These are phyloP conservation scores for Istiophorus platypterus DNA, from an alignment of 2,113 vertebrate species.

Conservation along the genomic window DNA sequence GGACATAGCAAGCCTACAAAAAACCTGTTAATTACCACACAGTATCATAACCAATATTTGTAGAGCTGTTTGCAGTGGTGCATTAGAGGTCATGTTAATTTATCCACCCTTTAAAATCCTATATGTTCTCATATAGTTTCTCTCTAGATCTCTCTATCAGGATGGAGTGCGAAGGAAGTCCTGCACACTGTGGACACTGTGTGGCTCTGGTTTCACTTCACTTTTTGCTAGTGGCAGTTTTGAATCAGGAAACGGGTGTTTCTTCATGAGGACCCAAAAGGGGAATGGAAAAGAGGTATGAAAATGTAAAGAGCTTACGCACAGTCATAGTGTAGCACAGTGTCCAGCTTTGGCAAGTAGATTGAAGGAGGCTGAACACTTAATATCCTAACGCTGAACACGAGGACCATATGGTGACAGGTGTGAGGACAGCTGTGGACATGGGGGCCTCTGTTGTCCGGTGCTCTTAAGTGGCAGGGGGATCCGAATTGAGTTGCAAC, in stretches of 20 bases:
- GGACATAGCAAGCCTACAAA: background rate
- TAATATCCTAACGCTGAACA: background rate
- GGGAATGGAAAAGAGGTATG: conserved; percentile 37
- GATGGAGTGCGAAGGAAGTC: conserved; percentile 65
- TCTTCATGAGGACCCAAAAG: conserved; percentile 38
- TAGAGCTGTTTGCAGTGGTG: background rate
- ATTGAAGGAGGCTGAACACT: background rate
- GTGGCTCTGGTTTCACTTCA: conserved; percentile 75
- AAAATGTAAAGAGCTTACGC: background rate
- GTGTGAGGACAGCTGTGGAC: conserved; percentile 76
- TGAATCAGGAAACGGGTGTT: conserved; percentile 73
- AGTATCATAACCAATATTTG: background rate
- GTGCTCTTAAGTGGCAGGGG: conserved; percentile 50
- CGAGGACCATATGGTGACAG: conserved; percentile 66
- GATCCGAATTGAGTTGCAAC: conserved; percentile 68
- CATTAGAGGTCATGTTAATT: background rate
- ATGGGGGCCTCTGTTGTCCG: conserved; percentile 59
- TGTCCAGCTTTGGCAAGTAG: background rate
- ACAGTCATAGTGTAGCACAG: background rate
- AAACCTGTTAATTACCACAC: background rate
- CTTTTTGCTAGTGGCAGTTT: conserved; percentile 63
- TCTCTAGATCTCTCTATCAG: conserved; percentile 43
- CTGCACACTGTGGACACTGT: conserved; percentile 40
- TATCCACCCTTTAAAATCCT: background rate
- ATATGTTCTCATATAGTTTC: conserved; percentile 24